A percentile compares a stretch with the other conserved stretches of the same genome.
phyloP scores from a whole-genome alignment of 2,113 vertebrate genomes.

The Setophaga petechia region DNA sequence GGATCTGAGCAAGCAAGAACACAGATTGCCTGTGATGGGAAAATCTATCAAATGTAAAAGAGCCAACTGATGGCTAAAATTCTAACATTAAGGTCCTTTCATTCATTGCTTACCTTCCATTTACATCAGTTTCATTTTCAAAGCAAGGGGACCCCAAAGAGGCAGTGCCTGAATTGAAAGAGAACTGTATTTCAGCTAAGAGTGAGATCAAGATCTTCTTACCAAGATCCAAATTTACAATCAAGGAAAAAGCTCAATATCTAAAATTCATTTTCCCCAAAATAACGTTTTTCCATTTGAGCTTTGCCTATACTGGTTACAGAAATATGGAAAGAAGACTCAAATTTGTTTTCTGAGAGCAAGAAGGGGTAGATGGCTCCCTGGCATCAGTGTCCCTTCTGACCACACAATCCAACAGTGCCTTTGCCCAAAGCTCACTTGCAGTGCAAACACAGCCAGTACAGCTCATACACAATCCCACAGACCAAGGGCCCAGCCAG shows the following conservation, averaged over 20 bases:
- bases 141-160: neutral
- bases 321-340: neutral
- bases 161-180: neutral
- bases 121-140: neutral
- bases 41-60: conserved; percentile 77
- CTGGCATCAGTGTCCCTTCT: neutral
- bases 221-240: neutral
- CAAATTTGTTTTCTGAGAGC: neutral
- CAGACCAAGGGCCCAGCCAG: neutral
- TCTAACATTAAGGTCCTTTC: conserved; percentile 52
- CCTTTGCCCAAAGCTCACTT: neutral
- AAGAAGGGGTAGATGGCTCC: neutral
- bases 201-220: neutral
- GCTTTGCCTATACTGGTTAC: neutral
- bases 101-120: conserved; percentile 30
- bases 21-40: conserved; percentile 71
- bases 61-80: conserved; percentile 73
- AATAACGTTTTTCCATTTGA: neutral
- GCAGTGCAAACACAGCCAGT: neutral
- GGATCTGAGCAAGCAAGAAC: conserved; percentile 42
- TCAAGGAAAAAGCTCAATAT: neutral
- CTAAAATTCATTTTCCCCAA: neutral
- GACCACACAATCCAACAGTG: neutral
- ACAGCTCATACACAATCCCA: neutral
- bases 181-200: neutral